Percentiles rank a stretch among this genome's conserved stretches.
phyloP scores from a whole-genome alignment of 2,797 vertebrate genomes.

The Helicolenus hilgendorfi region DNA sequence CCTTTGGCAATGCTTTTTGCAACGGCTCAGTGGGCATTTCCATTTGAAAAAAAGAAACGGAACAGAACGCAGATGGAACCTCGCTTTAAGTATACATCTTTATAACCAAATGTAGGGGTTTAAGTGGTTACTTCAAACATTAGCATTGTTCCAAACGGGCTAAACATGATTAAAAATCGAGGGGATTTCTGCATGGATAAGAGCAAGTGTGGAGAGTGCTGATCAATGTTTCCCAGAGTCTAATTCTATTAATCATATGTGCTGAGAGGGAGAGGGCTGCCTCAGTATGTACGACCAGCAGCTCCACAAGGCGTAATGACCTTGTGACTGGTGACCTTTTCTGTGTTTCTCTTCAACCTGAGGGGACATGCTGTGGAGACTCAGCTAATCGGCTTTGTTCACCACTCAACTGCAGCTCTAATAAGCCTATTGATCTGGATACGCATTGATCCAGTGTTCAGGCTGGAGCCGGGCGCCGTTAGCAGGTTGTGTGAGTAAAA shows the following conservation, averaged over 20 bases:
- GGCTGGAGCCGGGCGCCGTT: conserved; percentile 57
- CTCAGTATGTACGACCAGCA: conserved; percentile 24
- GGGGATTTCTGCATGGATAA: conserved; percentile 44
- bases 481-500: conserved; percentile 48
- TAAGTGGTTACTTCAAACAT: conserved; percentile 2
- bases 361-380: conserved; percentile 66
- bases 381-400: conserved; percentile 85
- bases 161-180: conserved; percentile 48
- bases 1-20: too few relatives aligned
- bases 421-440: conserved; percentile 87
- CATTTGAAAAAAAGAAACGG: too few relatives aligned
- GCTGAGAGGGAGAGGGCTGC: conserved; percentile 27
- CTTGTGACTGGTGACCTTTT: conserved; percentile 84
- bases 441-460: conserved; percentile 78
- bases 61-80: background rate
- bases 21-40: too few relatives aligned
- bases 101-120: background rate
- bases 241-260: conserved; percentile 70
- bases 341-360: conserved; percentile 69
- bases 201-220: conserved; percentile 13
- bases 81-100: background rate
- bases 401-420: conserved; percentile 79
- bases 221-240: conserved; percentile 70
- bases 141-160: conserved; percentile 9
- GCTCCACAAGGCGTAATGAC: conserved; percentile 48